Conservation (phyloP, 2,797 vertebrate genomes). For the Perodicticus potto region DNA sequence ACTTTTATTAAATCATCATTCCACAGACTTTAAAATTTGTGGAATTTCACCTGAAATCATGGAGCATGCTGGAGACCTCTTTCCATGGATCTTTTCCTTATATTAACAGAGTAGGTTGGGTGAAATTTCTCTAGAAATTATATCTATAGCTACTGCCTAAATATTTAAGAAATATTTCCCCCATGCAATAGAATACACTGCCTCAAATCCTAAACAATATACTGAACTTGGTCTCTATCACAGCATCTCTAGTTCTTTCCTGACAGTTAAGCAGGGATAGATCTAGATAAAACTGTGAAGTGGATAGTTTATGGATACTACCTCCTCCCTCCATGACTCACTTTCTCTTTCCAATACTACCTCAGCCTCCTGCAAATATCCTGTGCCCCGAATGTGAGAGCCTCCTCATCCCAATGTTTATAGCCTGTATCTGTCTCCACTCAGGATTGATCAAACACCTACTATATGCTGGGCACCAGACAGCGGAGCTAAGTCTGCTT, state of each 20-base stretch:
- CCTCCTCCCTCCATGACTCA: neutral
- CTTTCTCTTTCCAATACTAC: neutral
- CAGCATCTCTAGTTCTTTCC: neutral
- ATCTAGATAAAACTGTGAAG: neutral
- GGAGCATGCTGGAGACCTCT: constrained; percentile 29
- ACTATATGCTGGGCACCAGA: neutral
- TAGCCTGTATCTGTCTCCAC: neutral
- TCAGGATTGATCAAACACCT: neutral
- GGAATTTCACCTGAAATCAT: neutral
- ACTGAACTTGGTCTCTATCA: constrained; percentile 1
- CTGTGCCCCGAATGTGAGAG: neutral
- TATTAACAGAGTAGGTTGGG: constrained; percentile 5
- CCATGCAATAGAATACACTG: neutral
- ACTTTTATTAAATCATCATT: too few relatives aligned
- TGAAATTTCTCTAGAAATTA: constrained; percentile 53
- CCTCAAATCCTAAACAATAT: neutral
- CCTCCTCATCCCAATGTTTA: neutral
- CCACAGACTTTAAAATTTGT: constrained; percentile 33
- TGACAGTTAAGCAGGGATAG: neutral
- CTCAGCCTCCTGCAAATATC: neutral
- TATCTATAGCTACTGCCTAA: neutral
- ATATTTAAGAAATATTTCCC: constrained; percentile 23
- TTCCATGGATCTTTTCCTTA: constrained; percentile 35
- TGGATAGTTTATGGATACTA: neutral
- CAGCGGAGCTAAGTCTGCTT: neutral